Conservation (phyloP, 2,113 vertebrate genomes). For the Jacana jacana region DNA sequence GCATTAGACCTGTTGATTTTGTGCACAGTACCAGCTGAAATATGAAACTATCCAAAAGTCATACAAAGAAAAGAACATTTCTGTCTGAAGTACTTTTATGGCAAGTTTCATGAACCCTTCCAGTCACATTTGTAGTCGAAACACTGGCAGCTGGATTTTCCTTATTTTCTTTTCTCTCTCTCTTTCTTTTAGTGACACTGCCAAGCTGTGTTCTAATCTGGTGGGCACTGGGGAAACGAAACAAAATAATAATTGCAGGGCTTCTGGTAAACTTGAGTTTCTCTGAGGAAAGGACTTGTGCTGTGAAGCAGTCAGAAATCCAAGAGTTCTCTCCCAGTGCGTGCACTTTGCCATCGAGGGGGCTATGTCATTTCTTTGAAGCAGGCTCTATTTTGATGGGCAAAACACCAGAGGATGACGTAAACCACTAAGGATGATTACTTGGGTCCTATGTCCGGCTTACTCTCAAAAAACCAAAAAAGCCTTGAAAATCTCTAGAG, state of each 20-base stretch:
- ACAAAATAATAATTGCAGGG: constrained; percentile 2
- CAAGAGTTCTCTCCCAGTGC: constrained; percentile 53
- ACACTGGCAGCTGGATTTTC: not conserved
- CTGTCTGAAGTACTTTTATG: constrained; percentile 43
- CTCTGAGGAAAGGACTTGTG: constrained; percentile 35
- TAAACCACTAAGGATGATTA: constrained; percentile 65
- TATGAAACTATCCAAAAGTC: constrained; percentile 24
- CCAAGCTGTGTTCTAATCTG: constrained; percentile 57
- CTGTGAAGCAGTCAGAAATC: constrained; percentile 52
- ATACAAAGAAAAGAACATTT: constrained; percentile 26
- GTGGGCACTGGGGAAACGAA: not conserved
- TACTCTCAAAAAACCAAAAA: constrained; percentile 54
- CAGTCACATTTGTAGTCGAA: not conserved
- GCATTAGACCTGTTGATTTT: constrained; percentile 1
- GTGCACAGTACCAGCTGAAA: not conserved
- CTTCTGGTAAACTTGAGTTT: constrained; percentile 34
- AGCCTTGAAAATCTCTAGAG: constrained; percentile 7
- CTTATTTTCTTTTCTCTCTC: constrained; percentile 25
- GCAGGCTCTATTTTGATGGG: constrained; percentile 72
- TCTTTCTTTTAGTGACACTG: constrained; percentile 38
- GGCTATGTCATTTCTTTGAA: constrained; percentile 71
- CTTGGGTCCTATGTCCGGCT: constrained; percentile 42
- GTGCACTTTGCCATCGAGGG: constrained; percentile 60
- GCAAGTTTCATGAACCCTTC: constrained; percentile 17
- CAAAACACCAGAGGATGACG: constrained; percentile 70